Conservation (phyloP, 2,113 vertebrate species). For the Brachypteracias leptosomus region DNA sequence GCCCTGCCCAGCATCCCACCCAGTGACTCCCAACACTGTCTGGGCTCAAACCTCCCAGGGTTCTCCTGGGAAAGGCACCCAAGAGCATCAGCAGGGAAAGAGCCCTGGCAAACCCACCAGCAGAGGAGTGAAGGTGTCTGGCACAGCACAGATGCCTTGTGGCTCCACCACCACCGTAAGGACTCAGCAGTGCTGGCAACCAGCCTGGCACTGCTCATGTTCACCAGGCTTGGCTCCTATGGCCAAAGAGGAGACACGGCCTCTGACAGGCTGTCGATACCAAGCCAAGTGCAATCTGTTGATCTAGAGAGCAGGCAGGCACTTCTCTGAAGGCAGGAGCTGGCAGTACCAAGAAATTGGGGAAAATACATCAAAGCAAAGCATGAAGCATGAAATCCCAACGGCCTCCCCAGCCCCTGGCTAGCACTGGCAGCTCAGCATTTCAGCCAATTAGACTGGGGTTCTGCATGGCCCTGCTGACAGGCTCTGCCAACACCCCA, state of each 20-base stretch:
- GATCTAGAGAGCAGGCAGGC: neutral
- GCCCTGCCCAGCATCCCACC: neutral
- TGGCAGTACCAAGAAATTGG: neutral
- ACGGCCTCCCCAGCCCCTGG: neutral
- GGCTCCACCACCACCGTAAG: neutral
- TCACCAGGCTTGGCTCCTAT: neutral
- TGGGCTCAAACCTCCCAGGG: neutral
- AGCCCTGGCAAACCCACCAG: neutral
- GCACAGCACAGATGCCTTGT: neutral
- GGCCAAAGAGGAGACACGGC: neutral
- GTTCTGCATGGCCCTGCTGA: neutral
- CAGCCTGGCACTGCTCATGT: accelerated
- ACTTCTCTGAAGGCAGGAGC: neutral
- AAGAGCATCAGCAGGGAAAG: neutral
- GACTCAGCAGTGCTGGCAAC: neutral
- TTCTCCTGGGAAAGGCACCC: neutral
- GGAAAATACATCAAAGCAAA: neutral
- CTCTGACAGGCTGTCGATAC: neutral
- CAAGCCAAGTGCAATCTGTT: neutral
- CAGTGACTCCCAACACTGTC: accelerated
- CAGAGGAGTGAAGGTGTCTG: neutral
- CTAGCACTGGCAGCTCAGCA: neutral
- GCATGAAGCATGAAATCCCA: neutral
- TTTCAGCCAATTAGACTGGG: neutral
- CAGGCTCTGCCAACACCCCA: neutral